These are phyloP conservation scores for Melitaea cinxia DNA, from an alignment of 1,140 invertebrate species.

Conservation along the genomic window DNA sequence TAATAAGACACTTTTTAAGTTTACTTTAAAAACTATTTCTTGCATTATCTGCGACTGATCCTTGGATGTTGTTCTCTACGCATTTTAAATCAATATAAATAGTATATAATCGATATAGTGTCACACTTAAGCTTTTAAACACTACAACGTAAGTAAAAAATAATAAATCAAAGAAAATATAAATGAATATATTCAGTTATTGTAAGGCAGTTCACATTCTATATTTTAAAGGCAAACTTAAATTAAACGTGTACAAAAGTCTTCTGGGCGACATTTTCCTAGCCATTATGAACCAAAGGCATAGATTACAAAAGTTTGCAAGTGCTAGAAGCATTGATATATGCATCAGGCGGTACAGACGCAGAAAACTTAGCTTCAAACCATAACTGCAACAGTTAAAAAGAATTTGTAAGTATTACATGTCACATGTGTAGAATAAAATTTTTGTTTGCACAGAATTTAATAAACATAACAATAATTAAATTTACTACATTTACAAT, in stretches of 20 bases:
- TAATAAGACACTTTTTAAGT: too few species aligned
- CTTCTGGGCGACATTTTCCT: conserved; percentile 58
- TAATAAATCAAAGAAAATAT: conserved; percentile 16
- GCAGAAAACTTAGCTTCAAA: conserved; percentile 67
- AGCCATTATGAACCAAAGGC: conserved; percentile 70
- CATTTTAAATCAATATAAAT: too few species aligned
- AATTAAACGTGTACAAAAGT: conserved; percentile 56
- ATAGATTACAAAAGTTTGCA: conserved; percentile 72
- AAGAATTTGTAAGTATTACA: too few species aligned
- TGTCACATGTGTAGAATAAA: too few species aligned
- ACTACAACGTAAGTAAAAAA: not conserved
- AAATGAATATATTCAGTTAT: conserved; percentile 33
- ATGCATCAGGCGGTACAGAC: conserved; percentile 68
- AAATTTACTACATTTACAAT: too few species aligned
- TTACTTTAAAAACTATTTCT: too few species aligned
- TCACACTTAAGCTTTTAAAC: not conserved
- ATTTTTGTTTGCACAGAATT: too few species aligned
- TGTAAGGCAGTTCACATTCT: not conserved
- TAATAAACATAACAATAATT: too few species aligned
- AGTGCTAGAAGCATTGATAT: conserved; percentile 69
- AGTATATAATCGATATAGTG: too few species aligned
- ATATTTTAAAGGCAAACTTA: conserved; percentile 43
- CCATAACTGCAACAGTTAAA: conserved; percentile 62
- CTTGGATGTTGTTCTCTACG: too few species aligned
- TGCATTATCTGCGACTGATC: too few species aligned